These are phyloP conservation scores for Poecile montanus DNA, from an alignment of 2,797 vertebrate species.

Conservation along the genomic window DNA sequence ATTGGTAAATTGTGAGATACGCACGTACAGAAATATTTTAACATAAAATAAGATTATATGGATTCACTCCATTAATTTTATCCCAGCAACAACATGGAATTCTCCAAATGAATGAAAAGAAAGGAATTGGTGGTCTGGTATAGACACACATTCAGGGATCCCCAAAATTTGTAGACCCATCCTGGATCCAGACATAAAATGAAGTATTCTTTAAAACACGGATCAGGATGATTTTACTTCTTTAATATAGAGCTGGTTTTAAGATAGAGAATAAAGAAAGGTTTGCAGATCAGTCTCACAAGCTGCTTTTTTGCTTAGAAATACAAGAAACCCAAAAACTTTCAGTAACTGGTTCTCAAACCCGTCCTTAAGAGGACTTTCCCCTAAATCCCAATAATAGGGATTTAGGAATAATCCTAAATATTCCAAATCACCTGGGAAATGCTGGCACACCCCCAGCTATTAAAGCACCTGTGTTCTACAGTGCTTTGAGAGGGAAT, in stretches of 20 bases:
- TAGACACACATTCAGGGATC: fast-evolving
- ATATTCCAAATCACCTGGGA: neutral
- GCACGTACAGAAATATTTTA: constrained; percentile 16
- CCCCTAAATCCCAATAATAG: neutral
- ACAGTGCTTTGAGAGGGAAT: neutral
- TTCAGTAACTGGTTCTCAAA: neutral
- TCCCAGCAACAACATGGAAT: constrained; percentile 10
- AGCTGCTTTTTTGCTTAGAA: neutral
- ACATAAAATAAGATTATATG: neutral
- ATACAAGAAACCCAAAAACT: neutral
- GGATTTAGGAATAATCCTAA: neutral
- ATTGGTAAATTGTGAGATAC: neutral
- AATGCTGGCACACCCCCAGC: neutral
- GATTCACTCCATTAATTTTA: constrained; percentile 39
- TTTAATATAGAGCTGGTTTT: neutral
- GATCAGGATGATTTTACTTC: neutral
- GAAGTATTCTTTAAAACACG: neutral
- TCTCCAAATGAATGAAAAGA: constrained; percentile 30
- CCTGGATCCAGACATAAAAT: constrained; percentile 1
- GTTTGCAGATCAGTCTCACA: neutral
- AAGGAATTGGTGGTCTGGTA: neutral
- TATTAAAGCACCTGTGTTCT: neutral
- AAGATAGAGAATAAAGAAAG: neutral
- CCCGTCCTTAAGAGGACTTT: neutral
- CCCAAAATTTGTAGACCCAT: constrained; percentile 24